phyloP scores from a whole-genome alignment of 2,113 vertebrate genomes.

The Gallinago paraguaiae region DNA sequence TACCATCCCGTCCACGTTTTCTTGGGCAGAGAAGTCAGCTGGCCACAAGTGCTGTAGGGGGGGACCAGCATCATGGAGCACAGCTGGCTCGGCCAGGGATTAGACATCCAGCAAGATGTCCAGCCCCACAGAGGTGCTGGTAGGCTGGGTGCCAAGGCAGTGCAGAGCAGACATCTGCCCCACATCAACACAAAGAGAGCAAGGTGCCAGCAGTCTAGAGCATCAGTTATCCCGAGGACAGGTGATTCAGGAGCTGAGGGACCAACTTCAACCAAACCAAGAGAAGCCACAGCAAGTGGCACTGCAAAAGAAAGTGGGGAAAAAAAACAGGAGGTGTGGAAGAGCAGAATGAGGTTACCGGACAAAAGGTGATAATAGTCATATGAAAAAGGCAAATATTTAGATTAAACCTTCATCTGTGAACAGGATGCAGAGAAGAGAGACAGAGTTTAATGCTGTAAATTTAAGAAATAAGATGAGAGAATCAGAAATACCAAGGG shows the following conservation, averaged over 20 bases:
- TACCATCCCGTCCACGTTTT: not conserved
- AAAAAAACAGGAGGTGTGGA: not conserved
- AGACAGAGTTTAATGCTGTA: not conserved
- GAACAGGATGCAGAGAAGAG: not conserved
- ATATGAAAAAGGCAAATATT: not conserved
- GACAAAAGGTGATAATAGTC: not conserved
- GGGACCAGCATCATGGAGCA: accelerated
- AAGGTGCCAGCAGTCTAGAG: not conserved
- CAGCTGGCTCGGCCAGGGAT: not conserved
- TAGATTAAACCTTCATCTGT: not conserved
- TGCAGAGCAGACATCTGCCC: not conserved
- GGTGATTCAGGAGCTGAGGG: not conserved
- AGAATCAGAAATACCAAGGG: not conserved
- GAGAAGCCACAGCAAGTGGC: not conserved
- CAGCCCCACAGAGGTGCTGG: not conserved
- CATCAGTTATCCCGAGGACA: not conserved
- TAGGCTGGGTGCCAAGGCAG: too few species aligned
- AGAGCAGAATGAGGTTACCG: not conserved
- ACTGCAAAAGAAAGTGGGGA: not conserved
- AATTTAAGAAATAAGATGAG: not conserved
- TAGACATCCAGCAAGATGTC: not conserved
- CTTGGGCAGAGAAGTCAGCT: not conserved
- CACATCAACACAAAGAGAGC: not conserved
- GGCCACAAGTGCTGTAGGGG: not conserved
- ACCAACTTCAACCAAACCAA: not conserved